These are phyloP conservation scores for Oopsacas minuta DNA, from an alignment of 37 sponge, comb jelly and placozoan genomes.

Conservation along the genomic window DNA sequence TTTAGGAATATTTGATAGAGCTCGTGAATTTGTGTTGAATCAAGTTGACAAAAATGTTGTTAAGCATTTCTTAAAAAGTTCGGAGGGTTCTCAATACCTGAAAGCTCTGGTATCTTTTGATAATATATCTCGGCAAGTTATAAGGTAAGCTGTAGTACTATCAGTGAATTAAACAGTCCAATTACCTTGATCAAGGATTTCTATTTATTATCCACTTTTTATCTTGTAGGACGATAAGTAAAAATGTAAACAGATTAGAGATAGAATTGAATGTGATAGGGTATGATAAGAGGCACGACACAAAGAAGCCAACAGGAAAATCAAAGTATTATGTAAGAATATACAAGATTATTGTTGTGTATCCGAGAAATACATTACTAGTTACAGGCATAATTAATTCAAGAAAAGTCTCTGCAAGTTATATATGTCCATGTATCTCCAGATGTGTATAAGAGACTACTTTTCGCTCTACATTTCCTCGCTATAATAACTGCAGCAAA, in stretches of 20 bases:
- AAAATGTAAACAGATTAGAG: neutral
- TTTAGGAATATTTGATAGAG: neutral
- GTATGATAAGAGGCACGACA: neutral
- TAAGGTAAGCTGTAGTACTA: neutral
- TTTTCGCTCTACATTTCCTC: neutral
- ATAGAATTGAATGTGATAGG: neutral
- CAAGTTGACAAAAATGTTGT: neutral
- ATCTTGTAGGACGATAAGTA: neutral
- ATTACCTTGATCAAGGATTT: neutral
- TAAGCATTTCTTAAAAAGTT: neutral
- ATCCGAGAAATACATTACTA: neutral
- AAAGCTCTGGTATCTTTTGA: neutral
- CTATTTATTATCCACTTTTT: neutral
- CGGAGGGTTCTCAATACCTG: neutral
- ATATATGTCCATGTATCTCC: too few relatives aligned
- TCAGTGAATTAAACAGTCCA: too few relatives aligned
- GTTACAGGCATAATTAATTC: too few relatives aligned
- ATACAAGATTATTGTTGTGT: neutral
- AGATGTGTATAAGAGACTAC: too few relatives aligned
- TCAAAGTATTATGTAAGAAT: slow-evolving; percentile 11
- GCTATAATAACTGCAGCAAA: neutral
- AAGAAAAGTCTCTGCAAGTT: too few relatives aligned
- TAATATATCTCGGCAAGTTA: neutral
- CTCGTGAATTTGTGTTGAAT: neutral
- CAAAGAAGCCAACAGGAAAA: neutral